Conservation (phyloP, 2,113 vertebrate species). For the Suricata suricatta region DNA sequence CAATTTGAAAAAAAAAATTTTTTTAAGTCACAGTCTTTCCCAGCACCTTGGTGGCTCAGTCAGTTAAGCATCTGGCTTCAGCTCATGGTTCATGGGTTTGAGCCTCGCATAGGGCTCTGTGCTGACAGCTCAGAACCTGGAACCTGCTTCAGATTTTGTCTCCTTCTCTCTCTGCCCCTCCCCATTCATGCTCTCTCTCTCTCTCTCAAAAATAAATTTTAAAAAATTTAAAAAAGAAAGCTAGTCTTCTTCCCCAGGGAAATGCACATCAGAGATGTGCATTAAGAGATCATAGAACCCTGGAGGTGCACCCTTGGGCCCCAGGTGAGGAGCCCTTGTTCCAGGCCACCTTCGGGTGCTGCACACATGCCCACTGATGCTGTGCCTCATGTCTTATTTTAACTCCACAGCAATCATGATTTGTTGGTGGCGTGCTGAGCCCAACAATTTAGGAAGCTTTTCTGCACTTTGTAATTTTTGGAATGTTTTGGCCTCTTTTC, state of each 20-base stretch:
- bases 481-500: slow-evolving; percentile 32
- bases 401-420: not conserved
- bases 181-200: too few relatives aligned
- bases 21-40: not conserved
- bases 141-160: too few relatives aligned
- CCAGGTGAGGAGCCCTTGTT: not conserved
- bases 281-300: not conserved
- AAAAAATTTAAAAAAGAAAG: too few relatives aligned
- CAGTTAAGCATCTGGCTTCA: too few relatives aligned
- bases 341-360: not conserved
- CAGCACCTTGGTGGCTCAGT: too few relatives aligned
- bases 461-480: slow-evolving; percentile 40
- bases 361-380: fast-evolving
- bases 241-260: not conserved
- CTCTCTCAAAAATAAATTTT: too few relatives aligned
- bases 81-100: too few relatives aligned
- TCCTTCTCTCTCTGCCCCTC: too few relatives aligned
- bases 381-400: not conserved
- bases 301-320: not conserved
- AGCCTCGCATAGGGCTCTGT: too few relatives aligned
- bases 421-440: not conserved
- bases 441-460: not conserved
- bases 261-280: not conserved
- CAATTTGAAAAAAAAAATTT: not conserved
- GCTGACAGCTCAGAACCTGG: too few relatives aligned